Base-by-base conservation (phyloP, 2,888 invertebrate genomes). In the Acrocera orbiculus region DNA sequence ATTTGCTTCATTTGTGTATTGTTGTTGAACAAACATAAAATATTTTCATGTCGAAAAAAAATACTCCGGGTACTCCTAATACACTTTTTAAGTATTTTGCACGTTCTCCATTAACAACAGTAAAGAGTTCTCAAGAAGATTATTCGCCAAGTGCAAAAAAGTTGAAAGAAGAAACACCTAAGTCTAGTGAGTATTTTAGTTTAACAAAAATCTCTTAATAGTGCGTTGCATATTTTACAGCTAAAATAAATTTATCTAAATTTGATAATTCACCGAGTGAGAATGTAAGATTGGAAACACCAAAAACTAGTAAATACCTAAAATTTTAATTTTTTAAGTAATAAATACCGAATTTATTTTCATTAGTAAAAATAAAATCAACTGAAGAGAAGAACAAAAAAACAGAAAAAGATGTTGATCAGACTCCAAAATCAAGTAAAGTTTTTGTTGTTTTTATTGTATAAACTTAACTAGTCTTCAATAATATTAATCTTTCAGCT, bases 71-170 rank as follows among this genome's bases (percentile, higher is more conserved):
- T 2, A 55, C 56, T 4, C 52, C 56, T 3, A 76, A 76, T 47
- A 76, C 76, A 0, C 49, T 78, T 10, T 70, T 73, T 29, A 77
- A 76, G 49, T 78, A 77, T 49, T 78, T 78, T 46, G 53, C 65
- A 3, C 69, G 68, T 52, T 70, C 71, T 1, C 71, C 73, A 6
- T 66, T 64, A 2, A 48, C 63, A 4, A 37, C 47, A 5, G 47
- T 47, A 13, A 54, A 50, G 34, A 51, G 48, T 34, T 47, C 47
- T 38, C 37, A 16, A 27, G 30, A 29, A 33, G 3, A 4, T 1
- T n/a, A 24, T 11, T 27, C 30, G n/a, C 4, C n/a, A 3, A n/a
- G n/a, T n/a, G 5, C n/a, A n/a, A 22, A 22, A 22, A n/a, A 22
- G 10, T n/a, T n/a, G 10, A 4, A 8, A 6, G 22, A 4, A 8